phyloP scores from a whole-genome alignment of 2,797 vertebrate species.

The Macroramphosus scolopax region DNA sequence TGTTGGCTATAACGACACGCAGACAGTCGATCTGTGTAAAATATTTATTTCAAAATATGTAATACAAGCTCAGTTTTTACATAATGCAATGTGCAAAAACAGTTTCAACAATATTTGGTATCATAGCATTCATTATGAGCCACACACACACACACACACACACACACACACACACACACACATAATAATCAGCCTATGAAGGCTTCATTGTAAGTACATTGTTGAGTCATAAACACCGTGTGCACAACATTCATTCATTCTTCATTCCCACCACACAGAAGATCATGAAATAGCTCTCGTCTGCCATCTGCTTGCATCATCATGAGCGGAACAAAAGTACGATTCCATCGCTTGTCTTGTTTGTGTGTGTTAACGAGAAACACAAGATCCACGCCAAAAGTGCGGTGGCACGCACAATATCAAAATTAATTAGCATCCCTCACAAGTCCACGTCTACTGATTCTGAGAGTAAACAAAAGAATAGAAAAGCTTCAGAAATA shows the following conservation, averaged over 20 bases:
- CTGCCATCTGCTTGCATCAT: constrained; percentile 18
- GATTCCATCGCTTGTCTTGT: neutral
- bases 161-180: neutral
- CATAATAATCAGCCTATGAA: constrained; percentile 19
- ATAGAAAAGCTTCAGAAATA: too few relatives aligned
- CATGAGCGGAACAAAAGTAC: neutral
- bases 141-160: neutral
- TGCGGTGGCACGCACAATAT: neutral
- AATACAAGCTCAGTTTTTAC: too few relatives aligned
- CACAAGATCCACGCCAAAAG: neutral
- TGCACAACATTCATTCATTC: neutral
- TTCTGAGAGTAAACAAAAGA: neutral
- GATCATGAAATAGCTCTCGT: constrained; percentile 3
- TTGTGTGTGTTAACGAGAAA: neutral
- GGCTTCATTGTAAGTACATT: constrained; percentile 32
- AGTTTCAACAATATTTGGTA: too few relatives aligned
- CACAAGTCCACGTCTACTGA: neutral
- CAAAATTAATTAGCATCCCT: constrained; percentile 1
- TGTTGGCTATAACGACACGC: too few relatives aligned
- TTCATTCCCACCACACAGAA: constrained; percentile 3
- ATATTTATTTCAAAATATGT: too few relatives aligned
- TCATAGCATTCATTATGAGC: too few relatives aligned
- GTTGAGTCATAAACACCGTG: neutral
- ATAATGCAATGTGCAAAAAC: too few relatives aligned
- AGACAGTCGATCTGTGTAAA: too few relatives aligned